Conservation (phyloP, 2,113 vertebrate genomes). For the Grammomys dolichurus region DNA sequence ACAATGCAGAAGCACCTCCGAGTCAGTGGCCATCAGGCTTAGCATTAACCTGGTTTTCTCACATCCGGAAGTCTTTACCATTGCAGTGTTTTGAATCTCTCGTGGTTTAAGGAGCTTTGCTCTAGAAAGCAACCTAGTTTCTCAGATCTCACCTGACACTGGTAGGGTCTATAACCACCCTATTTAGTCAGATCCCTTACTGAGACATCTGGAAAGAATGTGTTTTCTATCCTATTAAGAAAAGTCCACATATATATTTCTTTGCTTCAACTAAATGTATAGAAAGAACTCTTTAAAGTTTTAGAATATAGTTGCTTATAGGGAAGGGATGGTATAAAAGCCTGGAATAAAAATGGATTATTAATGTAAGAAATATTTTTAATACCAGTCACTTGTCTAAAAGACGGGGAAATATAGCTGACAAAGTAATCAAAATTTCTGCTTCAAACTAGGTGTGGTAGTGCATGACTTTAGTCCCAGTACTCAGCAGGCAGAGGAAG, state of each 20-base stretch:
- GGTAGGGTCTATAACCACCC: neutral
- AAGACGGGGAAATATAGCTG: neutral
- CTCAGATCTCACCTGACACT: neutral
- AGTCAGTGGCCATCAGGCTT: neutral
- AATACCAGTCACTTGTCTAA: neutral
- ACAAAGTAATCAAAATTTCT: neutral
- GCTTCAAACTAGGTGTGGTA: neutral
- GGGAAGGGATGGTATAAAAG: neutral
- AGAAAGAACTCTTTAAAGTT: slow-evolving; percentile 8
- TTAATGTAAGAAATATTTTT: slow-evolving; percentile 13
- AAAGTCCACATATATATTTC: neutral
- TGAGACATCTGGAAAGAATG: neutral
- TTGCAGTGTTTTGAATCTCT: neutral
- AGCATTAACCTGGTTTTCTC: neutral
- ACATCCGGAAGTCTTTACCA: neutral
- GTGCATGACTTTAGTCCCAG: neutral
- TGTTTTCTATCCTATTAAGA: neutral
- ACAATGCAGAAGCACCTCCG: no score
- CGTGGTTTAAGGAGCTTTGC: neutral
- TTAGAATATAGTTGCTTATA: neutral
- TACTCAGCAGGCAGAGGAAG: neutral
- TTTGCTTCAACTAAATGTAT: slow-evolving; percentile 51
- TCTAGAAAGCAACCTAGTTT: slow-evolving; percentile 22
- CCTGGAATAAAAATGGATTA: slow-evolving; percentile 8
- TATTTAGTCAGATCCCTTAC: neutral